Evolutionary conservation across 2,797 vertebrate species (phyloP), one percentile per base, ranked within the genome.

Genomic region (Lithobates sylvaticus): DNA sequence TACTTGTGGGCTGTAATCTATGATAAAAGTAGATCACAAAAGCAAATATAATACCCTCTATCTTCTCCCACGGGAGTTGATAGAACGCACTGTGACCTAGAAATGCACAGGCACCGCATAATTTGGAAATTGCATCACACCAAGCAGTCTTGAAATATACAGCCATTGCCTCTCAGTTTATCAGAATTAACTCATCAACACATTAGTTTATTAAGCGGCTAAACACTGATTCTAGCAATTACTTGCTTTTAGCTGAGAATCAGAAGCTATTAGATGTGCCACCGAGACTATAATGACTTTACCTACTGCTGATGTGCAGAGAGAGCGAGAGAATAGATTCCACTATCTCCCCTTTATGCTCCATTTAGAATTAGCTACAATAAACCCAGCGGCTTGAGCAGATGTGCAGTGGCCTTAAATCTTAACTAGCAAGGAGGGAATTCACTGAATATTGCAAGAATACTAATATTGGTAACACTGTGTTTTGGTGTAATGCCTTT

Each of bases 121-220:
- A 89, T 69, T 86, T 88, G 88, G 88, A 91, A 92, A 88, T 84
- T 84, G 88, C 72, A 86, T 61, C 68, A 76, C 78, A 86, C 86
- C 84, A 89, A 89, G 81, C 67, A 90, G 86, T 75, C 88, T 87
- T 88, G 89, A 81, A 88, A 91, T 90, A 92, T 89, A 89, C 76
- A 91, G 5, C 84, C 81, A 75, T 88, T 91, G 89, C 85, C 73
- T 88, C 75, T 73, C 73, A 36, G 85, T 89, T 86, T 71, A 88
- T 88, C 91, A 89, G 86, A 88, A 90, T 90, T 92, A 90, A 91
- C 78, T 88, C 88, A 89, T 89, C 89, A 90, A 92, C 89, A 91
- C 87, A 89, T 1, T 0, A 1, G 87, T 89, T 34, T 84, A 83
- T 68, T 78, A 91, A 90, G 88, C 82, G 61, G 76, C 32, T 61